These are phyloP conservation scores for Ectobius pallidus DNA, from an alignment of 2,888 invertebrate species.

Conservation along the genomic window DNA sequence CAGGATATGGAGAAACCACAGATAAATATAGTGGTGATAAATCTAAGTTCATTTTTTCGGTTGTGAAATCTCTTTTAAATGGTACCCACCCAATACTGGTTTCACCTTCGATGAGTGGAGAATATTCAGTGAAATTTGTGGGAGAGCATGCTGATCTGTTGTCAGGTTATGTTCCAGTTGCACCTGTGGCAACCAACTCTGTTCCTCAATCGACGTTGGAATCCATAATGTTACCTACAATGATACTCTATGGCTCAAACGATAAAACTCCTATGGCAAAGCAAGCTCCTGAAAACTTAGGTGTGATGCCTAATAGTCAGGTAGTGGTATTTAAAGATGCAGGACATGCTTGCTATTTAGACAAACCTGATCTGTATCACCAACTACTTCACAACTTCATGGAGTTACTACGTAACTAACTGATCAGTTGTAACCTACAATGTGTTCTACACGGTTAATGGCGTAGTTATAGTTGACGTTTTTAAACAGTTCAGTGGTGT, in stretches of 20 bases:
- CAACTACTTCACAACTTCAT: slow-evolving; percentile 54
- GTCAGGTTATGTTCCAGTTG: slow-evolving; percentile 55
- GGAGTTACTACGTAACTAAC: slow-evolving; percentile 18
- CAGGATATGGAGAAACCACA: slow-evolving; percentile 51
- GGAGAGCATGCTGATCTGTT: slow-evolving; percentile 50
- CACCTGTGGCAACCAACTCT: slow-evolving; percentile 52
- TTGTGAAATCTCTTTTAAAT: slow-evolving; percentile 48
- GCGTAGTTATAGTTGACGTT: no score
- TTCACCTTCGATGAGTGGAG: slow-evolving; percentile 59
- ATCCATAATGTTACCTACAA: slow-evolving; percentile 53
- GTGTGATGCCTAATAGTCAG: slow-evolving; percentile 51
- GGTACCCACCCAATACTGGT: slow-evolving; percentile 52
- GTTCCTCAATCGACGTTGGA: slow-evolving; percentile 29
- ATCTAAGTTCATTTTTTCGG: slow-evolving; percentile 49
- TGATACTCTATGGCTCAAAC: slow-evolving; percentile 56
- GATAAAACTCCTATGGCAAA: slow-evolving; percentile 52
- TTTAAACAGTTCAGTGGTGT: no score
- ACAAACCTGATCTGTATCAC: slow-evolving; percentile 55
- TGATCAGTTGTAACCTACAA: neutral
- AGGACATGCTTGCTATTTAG: slow-evolving; percentile 56
- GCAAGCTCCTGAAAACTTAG: slow-evolving; percentile 50
- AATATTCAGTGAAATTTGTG: slow-evolving; percentile 54
- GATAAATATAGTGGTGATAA: slow-evolving; percentile 39
- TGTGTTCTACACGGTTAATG: no score
- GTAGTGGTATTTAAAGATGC: slow-evolving; percentile 52